Evolutionary conservation across 2,888 invertebrate species (phyloP), one percentile per base, ranked within the genome.

Genomic region (Agonopterix subpropinquella): DNA sequence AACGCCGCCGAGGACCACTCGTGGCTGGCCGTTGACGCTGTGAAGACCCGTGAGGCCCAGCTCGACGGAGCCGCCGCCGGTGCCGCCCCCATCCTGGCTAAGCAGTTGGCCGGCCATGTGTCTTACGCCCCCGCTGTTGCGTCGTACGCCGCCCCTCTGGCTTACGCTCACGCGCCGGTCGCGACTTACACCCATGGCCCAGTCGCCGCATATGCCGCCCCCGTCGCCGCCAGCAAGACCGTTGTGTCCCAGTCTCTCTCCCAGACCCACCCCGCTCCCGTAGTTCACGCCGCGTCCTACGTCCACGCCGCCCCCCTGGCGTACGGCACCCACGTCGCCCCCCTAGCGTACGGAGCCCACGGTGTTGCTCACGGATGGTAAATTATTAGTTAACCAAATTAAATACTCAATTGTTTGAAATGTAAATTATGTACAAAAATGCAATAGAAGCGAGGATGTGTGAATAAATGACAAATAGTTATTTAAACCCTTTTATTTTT

Each of bases 1-100:
- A 87, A 89, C 77, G 84, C 87, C 60, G 89, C 86, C 48, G 85
- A 80, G 54, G 85, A 84, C 66, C 80, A 87, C 75, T 81, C 83
- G 13, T 88, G 88, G 85, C 84, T 82, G 58, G 80, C 82, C 41
- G 74, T 86, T 37, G 87, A 87, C 56, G 84, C 88, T 54, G 86
- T 70, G 50, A 79, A 84, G 73, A 87, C 87, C 69, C 77, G 66
- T 1, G 74, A 83, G 61, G 87, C 87, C 58, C 79, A 81, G 58
- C 56, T 83, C 47, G 87, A 88, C 65, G 87, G 87, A 50, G 84
- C 84, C 60, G 83, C 87, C 65, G 87, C 87, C 39, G 87, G 85
- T 49, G 84, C 71, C 35, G 86, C 87, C 48, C 87, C 87, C 58
- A 66, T 80, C 41, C 69, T 86, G 47, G 86, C 87, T 64, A 85